A percentile compares a stretch with the other conserved stretches of the same genome.
These are phyloP conservation scores for Leucoraja ocellata DNA, from an alignment of 2,797 vertebrate genomes.

Conservation along the genomic window DNA sequence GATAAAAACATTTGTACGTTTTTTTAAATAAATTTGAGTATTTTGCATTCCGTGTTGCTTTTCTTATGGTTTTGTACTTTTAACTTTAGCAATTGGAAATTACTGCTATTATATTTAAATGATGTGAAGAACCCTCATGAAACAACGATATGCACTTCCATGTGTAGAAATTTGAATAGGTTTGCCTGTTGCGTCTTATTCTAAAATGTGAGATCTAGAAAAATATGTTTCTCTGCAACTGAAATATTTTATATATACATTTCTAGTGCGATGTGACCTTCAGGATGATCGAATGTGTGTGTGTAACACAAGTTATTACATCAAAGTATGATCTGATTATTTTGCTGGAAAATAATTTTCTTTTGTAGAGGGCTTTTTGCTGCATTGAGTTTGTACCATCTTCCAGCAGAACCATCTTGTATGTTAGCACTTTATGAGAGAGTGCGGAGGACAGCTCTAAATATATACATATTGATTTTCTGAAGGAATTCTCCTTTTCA, in stretches of 20 bases:
- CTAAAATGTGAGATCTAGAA: background rate
- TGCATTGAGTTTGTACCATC: background rate
- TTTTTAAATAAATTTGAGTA: background rate
- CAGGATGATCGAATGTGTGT: background rate
- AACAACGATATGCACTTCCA: background rate
- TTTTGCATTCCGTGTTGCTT: background rate
- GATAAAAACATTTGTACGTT: background rate
- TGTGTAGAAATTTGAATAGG: background rate
- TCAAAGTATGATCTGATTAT: background rate
- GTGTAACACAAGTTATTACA: background rate
- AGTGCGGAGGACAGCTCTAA: background rate
- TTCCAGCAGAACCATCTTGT: background rate
- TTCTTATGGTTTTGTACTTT: background rate
- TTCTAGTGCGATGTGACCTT: background rate
- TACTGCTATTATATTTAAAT: background rate
- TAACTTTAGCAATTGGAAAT: background rate
- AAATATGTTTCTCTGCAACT: background rate
- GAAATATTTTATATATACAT: background rate
- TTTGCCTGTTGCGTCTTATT: background rate
- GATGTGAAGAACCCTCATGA: background rate
- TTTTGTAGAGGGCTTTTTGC: background rate
- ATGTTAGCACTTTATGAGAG: background rate
- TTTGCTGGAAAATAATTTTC: background rate
- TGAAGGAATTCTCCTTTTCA: slow-evolving; percentile 12
- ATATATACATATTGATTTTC: slow-evolving; percentile 27